phyloP scores from a whole-genome alignment of 2,113 vertebrate genomes.

The Sardina pilchardus region DNA sequence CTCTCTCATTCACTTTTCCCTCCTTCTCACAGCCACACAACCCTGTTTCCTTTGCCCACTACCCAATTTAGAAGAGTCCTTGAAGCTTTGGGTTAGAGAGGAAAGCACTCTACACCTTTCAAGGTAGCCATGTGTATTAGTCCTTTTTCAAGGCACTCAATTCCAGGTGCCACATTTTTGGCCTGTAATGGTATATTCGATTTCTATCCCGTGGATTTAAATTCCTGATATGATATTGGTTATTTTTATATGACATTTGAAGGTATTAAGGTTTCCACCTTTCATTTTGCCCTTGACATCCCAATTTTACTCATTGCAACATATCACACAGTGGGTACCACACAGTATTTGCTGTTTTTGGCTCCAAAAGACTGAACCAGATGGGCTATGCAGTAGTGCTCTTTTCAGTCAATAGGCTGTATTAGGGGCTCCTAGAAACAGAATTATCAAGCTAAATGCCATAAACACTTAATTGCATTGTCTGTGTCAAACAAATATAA shows the following conservation, averaged over 20 bases:
- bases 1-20: slow-evolving; percentile 17
- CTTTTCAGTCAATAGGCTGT: neutral
- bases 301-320: neutral
- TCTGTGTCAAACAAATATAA: neutral
- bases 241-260: neutral
- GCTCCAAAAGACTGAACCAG: neutral
- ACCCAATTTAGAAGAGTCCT: slow-evolving; percentile 70
- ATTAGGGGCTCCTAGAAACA: neutral
- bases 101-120: slow-evolving; percentile 59
- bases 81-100: slow-evolving; percentile 63
- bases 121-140: slow-evolving; percentile 61
- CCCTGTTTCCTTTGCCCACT: slow-evolving; percentile 63
- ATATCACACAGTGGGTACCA: neutral
- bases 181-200: slow-evolving; percentile 51
- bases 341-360: neutral
- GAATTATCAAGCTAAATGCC: neutral
- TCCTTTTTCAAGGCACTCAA: slow-evolving; percentile 62
- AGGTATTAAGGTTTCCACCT: neutral
- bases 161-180: slow-evolving; percentile 61
- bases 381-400: neutral
- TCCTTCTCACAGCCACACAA: slow-evolving; percentile 29
- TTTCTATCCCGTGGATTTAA: slow-evolving; percentile 27
- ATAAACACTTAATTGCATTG: neutral
- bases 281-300: neutral
- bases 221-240: slow-evolving; percentile 20